Base-by-base conservation (phyloP, 2,888 invertebrate genomes). In the Myathropa florea region DNA sequence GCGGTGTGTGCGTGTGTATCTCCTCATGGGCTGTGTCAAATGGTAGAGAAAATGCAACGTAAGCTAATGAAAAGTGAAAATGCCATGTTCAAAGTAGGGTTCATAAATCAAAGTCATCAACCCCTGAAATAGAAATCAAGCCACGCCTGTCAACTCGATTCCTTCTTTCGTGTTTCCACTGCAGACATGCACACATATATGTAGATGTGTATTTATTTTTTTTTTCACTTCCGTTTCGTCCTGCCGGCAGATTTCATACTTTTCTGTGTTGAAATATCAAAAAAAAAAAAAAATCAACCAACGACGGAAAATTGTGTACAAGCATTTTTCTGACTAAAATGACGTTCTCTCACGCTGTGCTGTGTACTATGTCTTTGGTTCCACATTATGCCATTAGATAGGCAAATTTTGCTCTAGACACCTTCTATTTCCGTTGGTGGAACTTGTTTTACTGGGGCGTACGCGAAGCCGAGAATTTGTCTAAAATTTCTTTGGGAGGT, bases 131-230 rank as follows among this genome's bases (percentile, higher is more conserved):
- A 78, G 80, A 88, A 88, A 88, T 89, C 89, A 89, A 89, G 89
- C 89, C 89, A 89, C 89, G 89, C 89, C 89, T 89, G 89, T 89
- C 89, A 89, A 88, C 87, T 88, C 85, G 88, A 88, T 88, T 88
- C 83, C 75, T 88, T 84, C 60, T 81, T 86, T 85, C 75, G 72
- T 85, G 72, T 80, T 81, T 53, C 77, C 72, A 68, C 78, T 76
- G 59, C 76, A 70, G 6, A 1, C 46, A 18, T 4, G 4, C 70
- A 68, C 63, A 57, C 61, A 63, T 10, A 57, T 18, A 72, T 6
- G 72, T 36, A 73, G 18, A 80, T 61, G 53, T 59, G 63, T 61
- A 59, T 28, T 36, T 21, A 30, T 72, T 61, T 33, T 67, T 61
- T 65, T 73, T 55, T 18, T 30, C 14, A 18, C 59, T 28, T 71